Evolutionary conservation across 2,113 vertebrate genomes (phyloP), one percentile per base, ranked within the genome.

Genomic region (Lagopus leucura): DNA sequence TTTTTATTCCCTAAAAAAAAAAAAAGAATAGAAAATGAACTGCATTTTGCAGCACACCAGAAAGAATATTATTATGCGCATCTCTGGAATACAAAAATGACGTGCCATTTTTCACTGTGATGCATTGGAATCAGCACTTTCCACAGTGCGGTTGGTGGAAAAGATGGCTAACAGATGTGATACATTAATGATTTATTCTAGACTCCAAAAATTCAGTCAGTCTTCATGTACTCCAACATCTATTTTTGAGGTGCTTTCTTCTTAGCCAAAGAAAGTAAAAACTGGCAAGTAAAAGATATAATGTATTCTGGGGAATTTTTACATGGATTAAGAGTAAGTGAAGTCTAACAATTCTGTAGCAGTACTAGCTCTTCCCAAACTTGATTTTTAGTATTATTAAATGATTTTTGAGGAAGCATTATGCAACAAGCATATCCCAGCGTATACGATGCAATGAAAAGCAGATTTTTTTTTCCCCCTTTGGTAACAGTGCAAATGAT

Each of bases 141-240:
- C 73, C 84, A 86, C 82, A 95, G 61, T 13, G 63, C 52, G 58
- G 55, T 82, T 97, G 96, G 54, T 92, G 58, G 61, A 93, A 81
- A 82, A 93, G 64, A 81, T 40, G 42, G 69, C 70, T 61, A 89
- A 85, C 38, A 92, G 92, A 95, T 74, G 64, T 92, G 97, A 95
- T 88, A 88, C 72, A 50, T 82, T 78, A 96, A 98, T 97, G 95
- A 98, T 94, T 97, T 82, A 97, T 95, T 98, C 52, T 69, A 55
- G 32, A 60, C 86, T 95, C 91, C 95, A 82, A 98, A 98, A 98
- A 97, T 63, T 96, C 91, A 86, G 34, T 69, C 95, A 97, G 96
- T 96, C 94, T 93, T 86, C 55, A 67, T 90, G 58, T 40, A 74
- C 75, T 73, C 48, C 21, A 71, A 55, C 38, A 72, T 8, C 10